phyloP scores from a whole-genome alignment of 2,888 invertebrate genomes.

The Keiferia lycopersicella region DNA sequence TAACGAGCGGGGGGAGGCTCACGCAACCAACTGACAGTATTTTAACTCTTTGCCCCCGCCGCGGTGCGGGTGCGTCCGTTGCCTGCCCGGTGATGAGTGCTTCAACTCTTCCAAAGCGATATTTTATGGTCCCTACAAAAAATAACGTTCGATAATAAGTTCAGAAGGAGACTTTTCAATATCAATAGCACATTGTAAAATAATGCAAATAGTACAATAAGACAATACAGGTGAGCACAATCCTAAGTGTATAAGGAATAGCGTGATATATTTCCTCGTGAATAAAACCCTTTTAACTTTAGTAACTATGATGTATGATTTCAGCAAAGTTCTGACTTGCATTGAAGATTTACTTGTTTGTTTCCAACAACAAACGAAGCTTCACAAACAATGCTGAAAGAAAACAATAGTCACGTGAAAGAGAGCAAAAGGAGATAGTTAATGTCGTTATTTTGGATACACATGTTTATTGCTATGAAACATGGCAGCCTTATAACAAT shows the following conservation, averaged over 20 bases:
- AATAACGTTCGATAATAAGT: not conserved
- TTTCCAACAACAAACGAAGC: slow-evolving; percentile 16
- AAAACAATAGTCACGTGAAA: slow-evolving; percentile 59
- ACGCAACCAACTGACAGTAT: slow-evolving; percentile 62
- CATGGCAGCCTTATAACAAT: slow-evolving; percentile 80
- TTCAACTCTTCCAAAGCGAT: not conserved
- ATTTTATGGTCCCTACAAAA: not conserved
- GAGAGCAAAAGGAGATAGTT: slow-evolving; percentile 63
- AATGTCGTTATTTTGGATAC: slow-evolving; percentile 78
- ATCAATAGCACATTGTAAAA: too few relatives aligned
- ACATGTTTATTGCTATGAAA: slow-evolving; percentile 80
- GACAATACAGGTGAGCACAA: not conserved
- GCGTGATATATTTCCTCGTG: not conserved
- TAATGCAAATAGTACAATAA: not conserved
- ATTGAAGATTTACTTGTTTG: slow-evolving; percentile 22
- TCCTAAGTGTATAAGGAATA: not conserved
- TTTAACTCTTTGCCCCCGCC: slow-evolving; percentile 51
- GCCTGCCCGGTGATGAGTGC: not conserved
- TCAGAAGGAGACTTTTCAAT: not conserved
- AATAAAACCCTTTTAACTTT: slow-evolving; percentile 5
- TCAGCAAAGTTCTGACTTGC: slow-evolving; percentile 14
- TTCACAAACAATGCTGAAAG: slow-evolving; percentile 27
- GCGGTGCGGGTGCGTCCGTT: slow-evolving; percentile 35
- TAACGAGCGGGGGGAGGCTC: slow-evolving; percentile 73
- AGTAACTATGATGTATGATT: slow-evolving; percentile 12